Evolutionary conservation across 2,888 invertebrate species (phyloP).

Genomic region (Drosophila bunnanda): DNA sequence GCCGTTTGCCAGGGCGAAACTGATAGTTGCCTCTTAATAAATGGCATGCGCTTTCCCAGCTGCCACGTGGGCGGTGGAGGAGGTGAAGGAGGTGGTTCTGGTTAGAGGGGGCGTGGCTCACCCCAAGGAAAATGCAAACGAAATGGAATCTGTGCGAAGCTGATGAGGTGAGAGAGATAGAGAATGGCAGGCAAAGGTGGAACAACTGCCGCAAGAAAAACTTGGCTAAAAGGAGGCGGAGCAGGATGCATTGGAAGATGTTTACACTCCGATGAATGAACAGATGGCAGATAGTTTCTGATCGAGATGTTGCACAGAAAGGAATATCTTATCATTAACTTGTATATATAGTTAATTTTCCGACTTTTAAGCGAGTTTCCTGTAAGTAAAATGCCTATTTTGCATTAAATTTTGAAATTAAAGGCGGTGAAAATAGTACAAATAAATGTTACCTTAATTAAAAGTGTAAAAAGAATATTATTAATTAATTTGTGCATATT

Average conservation of each 20-base stretch:
- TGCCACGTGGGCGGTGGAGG: slow-evolving; percentile 7
- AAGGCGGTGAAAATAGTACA: background rate
- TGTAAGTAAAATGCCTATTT: background rate
- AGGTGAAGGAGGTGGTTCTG: background rate
- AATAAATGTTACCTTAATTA: background rate
- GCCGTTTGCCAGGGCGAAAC: slow-evolving; percentile 51
- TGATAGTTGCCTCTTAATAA: slow-evolving; percentile 76
- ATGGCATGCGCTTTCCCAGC: slow-evolving; percentile 56
- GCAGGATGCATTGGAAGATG: slow-evolving; percentile 51
- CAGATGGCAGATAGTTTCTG: slow-evolving; percentile 11
- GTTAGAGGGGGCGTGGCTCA: background rate
- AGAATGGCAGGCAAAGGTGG: slow-evolving; percentile 7
- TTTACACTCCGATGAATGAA: slow-evolving; percentile 58
- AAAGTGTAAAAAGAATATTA: background rate
- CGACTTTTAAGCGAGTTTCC: background rate
- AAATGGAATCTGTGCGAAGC: slow-evolving; percentile 63
- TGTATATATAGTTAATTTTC: background rate
- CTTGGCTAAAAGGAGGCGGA: slow-evolving; percentile 16
- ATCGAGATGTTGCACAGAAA: slow-evolving; percentile 4
- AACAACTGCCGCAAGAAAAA: slow-evolving; percentile 37
- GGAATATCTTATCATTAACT: background rate
- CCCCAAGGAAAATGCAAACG: slow-evolving; percentile 44
- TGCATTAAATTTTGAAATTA: background rate
- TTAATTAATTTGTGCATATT: too few species aligned
- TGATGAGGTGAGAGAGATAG: slow-evolving; percentile 28